Evolutionary conservation across 2,797 vertebrate genomes (phyloP).

Genomic region (Poecilia velifera): DNA sequence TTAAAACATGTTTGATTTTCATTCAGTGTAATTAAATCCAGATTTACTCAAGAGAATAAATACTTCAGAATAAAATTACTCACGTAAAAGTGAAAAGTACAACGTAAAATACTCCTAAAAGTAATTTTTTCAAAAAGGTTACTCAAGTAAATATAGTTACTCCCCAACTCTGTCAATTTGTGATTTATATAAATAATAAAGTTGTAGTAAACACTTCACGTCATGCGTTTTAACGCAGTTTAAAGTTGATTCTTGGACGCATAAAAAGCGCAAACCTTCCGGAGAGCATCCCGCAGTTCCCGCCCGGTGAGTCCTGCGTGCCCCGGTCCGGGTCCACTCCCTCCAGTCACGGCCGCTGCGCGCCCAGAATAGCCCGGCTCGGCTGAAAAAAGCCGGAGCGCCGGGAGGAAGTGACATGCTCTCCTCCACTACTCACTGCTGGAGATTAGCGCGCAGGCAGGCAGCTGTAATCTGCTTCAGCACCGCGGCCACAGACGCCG

Average conservation of each 20-base stretch:
- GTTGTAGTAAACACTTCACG: neutral
- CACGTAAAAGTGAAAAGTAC: too few species aligned
- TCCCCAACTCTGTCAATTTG: neutral
- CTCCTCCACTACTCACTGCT: constrained; percentile 62
- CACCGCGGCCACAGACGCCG: constrained; percentile 74
- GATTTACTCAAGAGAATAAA: too few species aligned
- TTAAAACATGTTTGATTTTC: too few species aligned
- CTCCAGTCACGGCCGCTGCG: constrained; percentile 57
- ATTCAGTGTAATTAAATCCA: too few species aligned
- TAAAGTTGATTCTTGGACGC: neutral
- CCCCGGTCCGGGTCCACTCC: constrained; percentile 45
- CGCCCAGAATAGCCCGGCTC: constrained; percentile 67
- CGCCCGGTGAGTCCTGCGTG: constrained; percentile 13
- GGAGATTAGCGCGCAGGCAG: constrained; percentile 74
- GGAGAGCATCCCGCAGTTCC: too few species aligned
- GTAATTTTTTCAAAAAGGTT: too few species aligned
- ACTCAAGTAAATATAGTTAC: too few species aligned
- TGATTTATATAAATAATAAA: neutral
- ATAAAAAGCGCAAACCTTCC: neutral
- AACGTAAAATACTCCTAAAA: too few species aligned
- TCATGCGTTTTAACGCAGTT: neutral
- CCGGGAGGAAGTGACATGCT: constrained; percentile 73
- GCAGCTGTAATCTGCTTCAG: constrained; percentile 80
- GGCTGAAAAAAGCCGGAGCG: constrained; percentile 53
- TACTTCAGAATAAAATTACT: too few species aligned